Conservation (phyloP, 2,888 invertebrate genomes). For the Isoperla grammatica region DNA sequence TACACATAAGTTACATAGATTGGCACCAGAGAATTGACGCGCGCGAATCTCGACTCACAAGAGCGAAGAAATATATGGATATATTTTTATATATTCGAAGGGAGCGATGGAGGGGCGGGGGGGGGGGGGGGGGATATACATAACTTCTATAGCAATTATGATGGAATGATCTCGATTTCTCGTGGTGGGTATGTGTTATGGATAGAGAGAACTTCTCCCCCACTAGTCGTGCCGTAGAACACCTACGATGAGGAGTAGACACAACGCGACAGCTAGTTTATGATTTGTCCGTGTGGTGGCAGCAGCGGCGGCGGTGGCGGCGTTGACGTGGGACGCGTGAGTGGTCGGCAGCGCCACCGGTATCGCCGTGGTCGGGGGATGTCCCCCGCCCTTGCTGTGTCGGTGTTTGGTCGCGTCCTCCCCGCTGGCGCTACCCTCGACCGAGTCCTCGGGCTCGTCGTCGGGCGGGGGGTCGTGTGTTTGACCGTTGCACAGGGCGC, state of each 20-base stretch:
- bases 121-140: too few relatives aligned
- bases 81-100: too few relatives aligned
- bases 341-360: background rate
- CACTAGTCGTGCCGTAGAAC: too few relatives aligned
- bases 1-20: too few relatives aligned
- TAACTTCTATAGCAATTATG: too few relatives aligned
- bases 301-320: background rate
- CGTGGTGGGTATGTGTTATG: background rate
- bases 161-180: conserved; percentile 10
- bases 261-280: too few relatives aligned
- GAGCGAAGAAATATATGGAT: too few relatives aligned
- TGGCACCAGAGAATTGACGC: too few relatives aligned
- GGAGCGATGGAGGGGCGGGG: too few relatives aligned
- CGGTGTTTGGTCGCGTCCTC: background rate
- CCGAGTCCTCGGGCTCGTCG: conserved; percentile 19
- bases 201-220: too few relatives aligned
- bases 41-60: too few relatives aligned
- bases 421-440: conserved; percentile 20
- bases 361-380: background rate
- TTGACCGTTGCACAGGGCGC: conserved; percentile 39
- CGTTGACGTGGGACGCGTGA: background rate
- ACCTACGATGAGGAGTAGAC: too few relatives aligned
- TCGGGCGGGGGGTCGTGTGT: background rate
- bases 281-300: background rate
- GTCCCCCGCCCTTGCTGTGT: background rate